A percentile compares a stretch with the other conserved stretches of the same genome.
Evolutionary conservation across 30 jellyfish, hydroid and myxozoan species (phyloP).

Genomic region (Aurelia sp.): DNA sequence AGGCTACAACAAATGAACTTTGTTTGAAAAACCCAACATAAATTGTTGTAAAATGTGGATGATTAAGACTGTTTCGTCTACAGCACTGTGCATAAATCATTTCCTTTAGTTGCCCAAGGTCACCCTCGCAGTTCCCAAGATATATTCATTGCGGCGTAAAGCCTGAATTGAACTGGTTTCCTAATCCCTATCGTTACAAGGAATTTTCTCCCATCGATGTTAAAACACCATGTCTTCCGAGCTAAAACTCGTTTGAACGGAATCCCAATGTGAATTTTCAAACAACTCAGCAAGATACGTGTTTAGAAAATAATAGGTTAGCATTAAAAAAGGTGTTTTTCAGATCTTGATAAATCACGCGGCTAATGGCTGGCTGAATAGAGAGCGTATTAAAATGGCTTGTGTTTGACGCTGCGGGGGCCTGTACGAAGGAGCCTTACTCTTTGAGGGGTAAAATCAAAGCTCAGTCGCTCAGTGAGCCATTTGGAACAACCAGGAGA

Average conservation of each 20-base stretch:
- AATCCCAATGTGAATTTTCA: conserved; percentile 63
- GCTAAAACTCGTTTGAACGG: conserved; percentile 44
- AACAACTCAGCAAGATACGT: conserved; percentile 57
- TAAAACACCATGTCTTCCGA: conserved; percentile 68
- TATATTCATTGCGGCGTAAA: conserved; percentile 39
- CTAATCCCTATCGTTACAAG: conserved; percentile 62
- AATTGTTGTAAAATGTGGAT: too few relatives aligned
- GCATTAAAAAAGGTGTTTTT: conserved; percentile 31
- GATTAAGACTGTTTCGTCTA: too few relatives aligned
- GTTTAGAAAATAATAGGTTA: conserved; percentile 41
- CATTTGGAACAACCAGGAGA: too few relatives aligned
- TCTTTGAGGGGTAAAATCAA: too few relatives aligned
- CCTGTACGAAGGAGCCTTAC: too few relatives aligned
- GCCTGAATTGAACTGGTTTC: conserved; percentile 31
- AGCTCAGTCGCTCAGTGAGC: too few relatives aligned
- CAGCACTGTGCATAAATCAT: too few relatives aligned
- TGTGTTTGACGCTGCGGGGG: too few relatives aligned
- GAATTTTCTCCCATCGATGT: conserved; percentile 64
- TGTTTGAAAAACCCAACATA: too few relatives aligned
- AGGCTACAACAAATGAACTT: too few relatives aligned
- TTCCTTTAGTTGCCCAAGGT: conserved; percentile 18
- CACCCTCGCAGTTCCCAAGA: conserved; percentile 46
- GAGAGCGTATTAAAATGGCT: too few relatives aligned
- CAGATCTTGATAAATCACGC: neutral
- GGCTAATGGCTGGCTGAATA: too few relatives aligned